Evolutionary conservation across 2,797 vertebrate genomes (phyloP).

Genomic region (Leuciscus waleckii): DNA sequence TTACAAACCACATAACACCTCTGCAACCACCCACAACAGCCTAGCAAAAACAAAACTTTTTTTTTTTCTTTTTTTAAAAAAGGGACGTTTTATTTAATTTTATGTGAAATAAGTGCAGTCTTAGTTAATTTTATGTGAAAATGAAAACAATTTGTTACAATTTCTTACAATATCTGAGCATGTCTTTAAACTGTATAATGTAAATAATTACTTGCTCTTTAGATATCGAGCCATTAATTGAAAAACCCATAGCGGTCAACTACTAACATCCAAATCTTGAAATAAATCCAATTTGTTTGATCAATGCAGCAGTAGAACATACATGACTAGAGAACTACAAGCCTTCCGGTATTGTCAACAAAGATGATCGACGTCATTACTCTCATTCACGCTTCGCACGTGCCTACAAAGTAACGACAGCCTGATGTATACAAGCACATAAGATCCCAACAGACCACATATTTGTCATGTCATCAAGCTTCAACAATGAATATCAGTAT

Average conservation of each 20-base stretch:
- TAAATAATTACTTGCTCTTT: neutral
- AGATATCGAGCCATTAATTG: neutral
- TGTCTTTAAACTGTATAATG: neutral
- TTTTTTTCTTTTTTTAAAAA: too few relatives aligned
- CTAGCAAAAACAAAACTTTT: neutral
- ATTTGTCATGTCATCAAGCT: constrained; percentile 42
- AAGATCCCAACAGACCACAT: constrained; percentile 43
- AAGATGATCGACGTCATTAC: constrained; percentile 47
- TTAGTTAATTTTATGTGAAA: neutral
- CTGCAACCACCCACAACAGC: neutral
- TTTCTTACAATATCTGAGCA: neutral
- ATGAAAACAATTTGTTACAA: neutral
- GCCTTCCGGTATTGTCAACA: constrained; percentile 45
- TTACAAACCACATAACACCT: neutral
- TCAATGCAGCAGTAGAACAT: neutral
- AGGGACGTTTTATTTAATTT: too few relatives aligned
- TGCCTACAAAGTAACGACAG: neutral
- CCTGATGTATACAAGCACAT: neutral
- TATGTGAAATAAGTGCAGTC: too few relatives aligned
- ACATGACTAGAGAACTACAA: constrained; percentile 14
- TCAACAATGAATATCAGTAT: constrained; percentile 50
- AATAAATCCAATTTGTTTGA: neutral
- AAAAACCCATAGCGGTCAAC: neutral
- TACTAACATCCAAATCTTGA: neutral
- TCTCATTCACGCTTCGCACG: constrained; percentile 51